Evolutionary conservation across 2,888 invertebrate genomes (phyloP).

Genomic region (Erebia palarica): DNA sequence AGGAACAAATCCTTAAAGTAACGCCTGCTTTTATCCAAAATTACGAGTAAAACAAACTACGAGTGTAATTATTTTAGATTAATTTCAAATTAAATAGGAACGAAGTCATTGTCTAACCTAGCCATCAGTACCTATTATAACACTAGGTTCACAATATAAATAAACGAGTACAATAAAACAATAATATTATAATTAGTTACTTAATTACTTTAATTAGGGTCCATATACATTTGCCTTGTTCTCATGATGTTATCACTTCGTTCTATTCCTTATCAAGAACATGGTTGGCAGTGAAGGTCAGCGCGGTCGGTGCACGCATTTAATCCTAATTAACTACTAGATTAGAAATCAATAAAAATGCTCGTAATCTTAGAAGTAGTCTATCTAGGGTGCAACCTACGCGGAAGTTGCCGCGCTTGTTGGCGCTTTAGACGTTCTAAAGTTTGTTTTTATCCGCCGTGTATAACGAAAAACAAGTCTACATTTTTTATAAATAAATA

Average conservation of each 20-base stretch:
- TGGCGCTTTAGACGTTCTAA: too few relatives aligned
- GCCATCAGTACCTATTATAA: neutral
- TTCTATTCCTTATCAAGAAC: conserved; percentile 37
- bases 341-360: conserved; percentile 73
- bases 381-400: too few relatives aligned
- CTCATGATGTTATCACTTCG: conserved; percentile 24
- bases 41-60: too few relatives aligned
- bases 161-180: neutral
- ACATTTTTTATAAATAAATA: too few relatives aligned
- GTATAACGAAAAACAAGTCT: too few relatives aligned
- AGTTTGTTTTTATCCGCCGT: too few relatives aligned
- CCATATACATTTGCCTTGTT: conserved; percentile 12
- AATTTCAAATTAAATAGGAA: too few relatives aligned
- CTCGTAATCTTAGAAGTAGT: conserved; percentile 63
- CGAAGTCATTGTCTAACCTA: neutral
- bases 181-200: conserved; percentile 10
- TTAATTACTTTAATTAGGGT: conserved; percentile 26
- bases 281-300: conserved; percentile 30
- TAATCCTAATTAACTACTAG: conserved; percentile 76
- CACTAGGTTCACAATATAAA: neutral
- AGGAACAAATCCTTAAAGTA: too few relatives aligned
- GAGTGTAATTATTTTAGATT: too few relatives aligned
- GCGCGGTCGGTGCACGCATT: conserved; percentile 51
- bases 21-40: too few relatives aligned
- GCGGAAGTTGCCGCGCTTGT: too few relatives aligned